These are phyloP conservation scores for Corynorhinus townsendii DNA, from an alignment of 2,113 vertebrate species.

Conservation along the genomic window DNA sequence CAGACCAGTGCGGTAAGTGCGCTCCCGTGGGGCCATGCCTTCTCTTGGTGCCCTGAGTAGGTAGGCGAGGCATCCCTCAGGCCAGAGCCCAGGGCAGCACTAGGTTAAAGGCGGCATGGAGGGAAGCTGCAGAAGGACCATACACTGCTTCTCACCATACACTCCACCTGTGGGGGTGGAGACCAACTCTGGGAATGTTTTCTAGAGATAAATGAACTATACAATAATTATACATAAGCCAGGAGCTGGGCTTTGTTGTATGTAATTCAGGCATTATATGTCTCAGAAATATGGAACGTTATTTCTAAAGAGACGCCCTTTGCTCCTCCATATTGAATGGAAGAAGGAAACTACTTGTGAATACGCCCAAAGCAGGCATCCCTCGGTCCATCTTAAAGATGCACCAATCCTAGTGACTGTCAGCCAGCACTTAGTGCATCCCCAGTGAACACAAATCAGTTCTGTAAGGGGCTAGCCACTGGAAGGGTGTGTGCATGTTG, in stretches of 20 bases:
- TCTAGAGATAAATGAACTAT: neutral
- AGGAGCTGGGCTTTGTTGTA: neutral
- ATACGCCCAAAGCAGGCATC: neutral
- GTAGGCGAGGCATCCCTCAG: neutral
- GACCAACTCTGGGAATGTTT: neutral
- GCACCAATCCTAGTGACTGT: neutral
- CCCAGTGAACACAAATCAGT: neutral
- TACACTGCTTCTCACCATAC: neutral
- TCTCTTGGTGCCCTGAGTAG: neutral
- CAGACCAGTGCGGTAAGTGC: conserved; percentile 84
- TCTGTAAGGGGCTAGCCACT: neutral
- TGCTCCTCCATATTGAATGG: neutral
- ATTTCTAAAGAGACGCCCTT: neutral
- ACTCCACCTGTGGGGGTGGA: neutral
- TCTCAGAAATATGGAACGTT: neutral
- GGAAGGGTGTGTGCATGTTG: neutral
- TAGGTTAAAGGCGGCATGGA: neutral
- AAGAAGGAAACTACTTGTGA: neutral
- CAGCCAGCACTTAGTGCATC: neutral
- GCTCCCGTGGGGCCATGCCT: neutral
- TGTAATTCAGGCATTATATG: neutral
- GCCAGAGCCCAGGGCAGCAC: neutral
- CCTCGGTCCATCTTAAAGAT: neutral
- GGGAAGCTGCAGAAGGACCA: neutral
- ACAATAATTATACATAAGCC: neutral